phyloP scores from a whole-genome alignment of 1,140 invertebrate genomes.

The Zaprionus africanus region DNA sequence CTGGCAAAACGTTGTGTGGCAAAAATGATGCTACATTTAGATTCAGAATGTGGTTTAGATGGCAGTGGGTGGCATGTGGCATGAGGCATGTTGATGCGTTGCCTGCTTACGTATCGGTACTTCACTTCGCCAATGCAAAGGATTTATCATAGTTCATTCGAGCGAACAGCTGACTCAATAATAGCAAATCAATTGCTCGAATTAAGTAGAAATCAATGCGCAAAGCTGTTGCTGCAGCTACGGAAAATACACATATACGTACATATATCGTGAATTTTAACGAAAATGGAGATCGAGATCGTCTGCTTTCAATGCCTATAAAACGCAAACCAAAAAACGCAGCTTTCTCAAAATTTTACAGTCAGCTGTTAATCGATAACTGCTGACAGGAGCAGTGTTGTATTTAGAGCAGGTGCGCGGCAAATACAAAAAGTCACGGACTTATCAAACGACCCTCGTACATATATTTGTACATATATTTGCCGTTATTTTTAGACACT shows the following conservation, averaged over 20 bases:
- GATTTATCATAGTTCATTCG: background rate
- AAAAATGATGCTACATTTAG: slow-evolving; percentile 37
- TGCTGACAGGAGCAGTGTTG: too few species aligned
- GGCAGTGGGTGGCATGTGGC: slow-evolving; percentile 1
- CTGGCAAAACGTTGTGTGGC: slow-evolving; percentile 54
- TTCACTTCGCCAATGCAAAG: slow-evolving; percentile 12
- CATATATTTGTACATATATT: background rate
- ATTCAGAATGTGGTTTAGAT: slow-evolving; percentile 25
- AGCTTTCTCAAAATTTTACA: too few species aligned
- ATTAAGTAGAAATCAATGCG: background rate
- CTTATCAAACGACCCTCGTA: too few species aligned
- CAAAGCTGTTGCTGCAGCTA: background rate
- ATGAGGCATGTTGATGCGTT: background rate
- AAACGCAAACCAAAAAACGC: too few species aligned
- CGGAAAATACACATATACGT: too few species aligned
- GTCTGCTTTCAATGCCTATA: too few species aligned
- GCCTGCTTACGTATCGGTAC: slow-evolving; percentile 18
- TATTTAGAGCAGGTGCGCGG: too few species aligned
- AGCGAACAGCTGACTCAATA: background rate
- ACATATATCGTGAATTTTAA: too few species aligned
- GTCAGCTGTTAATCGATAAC: too few species aligned
- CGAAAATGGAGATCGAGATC: too few species aligned
- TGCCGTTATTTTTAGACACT: slow-evolving; percentile 22
- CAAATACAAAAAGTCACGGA: too few species aligned
- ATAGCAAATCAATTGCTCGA: background rate